Conservation (phyloP, 2,113 vertebrate species). For the Planiliza haematocheilus region DNA sequence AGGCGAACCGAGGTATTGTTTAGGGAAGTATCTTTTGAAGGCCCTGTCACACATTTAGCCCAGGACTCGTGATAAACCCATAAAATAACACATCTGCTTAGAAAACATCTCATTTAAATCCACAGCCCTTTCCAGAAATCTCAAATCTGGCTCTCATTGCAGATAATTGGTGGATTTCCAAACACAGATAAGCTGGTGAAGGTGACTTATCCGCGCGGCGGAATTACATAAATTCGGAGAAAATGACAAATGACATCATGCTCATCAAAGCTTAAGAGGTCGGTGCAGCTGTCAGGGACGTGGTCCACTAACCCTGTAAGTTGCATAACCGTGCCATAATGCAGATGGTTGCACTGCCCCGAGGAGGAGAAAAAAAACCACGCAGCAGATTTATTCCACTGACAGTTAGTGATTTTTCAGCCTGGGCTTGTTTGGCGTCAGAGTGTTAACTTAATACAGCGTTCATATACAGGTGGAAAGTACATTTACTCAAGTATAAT, state of each 20-base stretch:
- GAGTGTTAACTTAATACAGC: too few species aligned
- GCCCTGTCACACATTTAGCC: too few species aligned
- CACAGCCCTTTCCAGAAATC: not conserved
- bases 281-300: conserved; percentile 54
- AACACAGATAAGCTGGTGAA: conserved; percentile 28
- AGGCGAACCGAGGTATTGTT: too few species aligned
- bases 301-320: conserved; percentile 70
- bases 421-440: not conserved
- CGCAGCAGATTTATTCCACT: not conserved
- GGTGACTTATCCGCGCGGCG: not conserved
- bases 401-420: not conserved
- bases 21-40: too few species aligned
- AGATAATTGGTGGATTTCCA: not conserved
- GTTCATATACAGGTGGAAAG: too few species aligned
- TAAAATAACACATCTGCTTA: not conserved
- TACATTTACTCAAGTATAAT: too few species aligned
- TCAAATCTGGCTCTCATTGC: not conserved
- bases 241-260: conserved; percentile 49
- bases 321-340: conserved; percentile 71
- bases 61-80: not conserved
- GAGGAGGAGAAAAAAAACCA: conserved; percentile 17
- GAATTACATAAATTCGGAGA: conserved; percentile 66
- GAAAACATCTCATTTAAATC: not conserved
- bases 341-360: conserved; percentile 18
- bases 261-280: conserved; percentile 20